Evolutionary conservation across 1,140 invertebrate species (phyloP).

Genomic region (Cylas formicarius): DNA sequence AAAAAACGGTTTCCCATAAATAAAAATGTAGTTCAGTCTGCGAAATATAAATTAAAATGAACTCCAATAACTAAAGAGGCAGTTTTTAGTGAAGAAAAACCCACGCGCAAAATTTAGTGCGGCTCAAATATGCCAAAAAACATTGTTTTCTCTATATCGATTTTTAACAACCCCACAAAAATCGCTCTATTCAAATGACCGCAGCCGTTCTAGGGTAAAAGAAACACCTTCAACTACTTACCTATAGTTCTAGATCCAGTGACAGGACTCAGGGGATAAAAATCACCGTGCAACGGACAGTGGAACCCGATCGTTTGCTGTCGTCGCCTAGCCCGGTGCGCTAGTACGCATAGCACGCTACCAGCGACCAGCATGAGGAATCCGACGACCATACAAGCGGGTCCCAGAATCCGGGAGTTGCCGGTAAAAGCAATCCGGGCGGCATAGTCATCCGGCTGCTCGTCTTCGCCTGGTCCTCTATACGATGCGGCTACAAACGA

Average conservation of each 20-base stretch:
- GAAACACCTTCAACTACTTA: conserved; percentile 29
- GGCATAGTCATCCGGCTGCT: conserved; percentile 60
- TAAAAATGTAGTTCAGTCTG: too few species aligned
- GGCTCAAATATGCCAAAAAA: too few species aligned
- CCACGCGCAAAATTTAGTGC: too few species aligned
- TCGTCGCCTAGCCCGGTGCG: conserved; percentile 55
- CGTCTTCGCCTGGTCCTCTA: conserved; percentile 60
- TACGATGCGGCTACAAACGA: conserved; percentile 73
- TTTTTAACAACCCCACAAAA: too few species aligned
- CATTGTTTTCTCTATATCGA: too few species aligned
- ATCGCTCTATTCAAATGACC: too few species aligned
- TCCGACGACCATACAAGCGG: conserved; percentile 63
- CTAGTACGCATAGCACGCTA: conserved; percentile 55
- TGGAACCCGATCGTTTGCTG: conserved; percentile 65
- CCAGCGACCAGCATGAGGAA: conserved; percentile 58
- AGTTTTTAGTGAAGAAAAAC: too few species aligned
- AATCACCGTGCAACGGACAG: conserved; percentile 69
- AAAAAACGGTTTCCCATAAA: too few species aligned
- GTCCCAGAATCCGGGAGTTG: conserved; percentile 62
- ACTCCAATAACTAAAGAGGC: too few species aligned
- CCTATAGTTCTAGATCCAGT: conserved; percentile 42
- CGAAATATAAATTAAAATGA: too few species aligned
- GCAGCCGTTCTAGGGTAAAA: too few species aligned
- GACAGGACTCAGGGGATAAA: conserved; percentile 63
- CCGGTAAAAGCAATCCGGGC: conserved; percentile 63